phyloP scores from a whole-genome alignment of 1,140 invertebrate genomes.

The Lepidostoma basale region DNA sequence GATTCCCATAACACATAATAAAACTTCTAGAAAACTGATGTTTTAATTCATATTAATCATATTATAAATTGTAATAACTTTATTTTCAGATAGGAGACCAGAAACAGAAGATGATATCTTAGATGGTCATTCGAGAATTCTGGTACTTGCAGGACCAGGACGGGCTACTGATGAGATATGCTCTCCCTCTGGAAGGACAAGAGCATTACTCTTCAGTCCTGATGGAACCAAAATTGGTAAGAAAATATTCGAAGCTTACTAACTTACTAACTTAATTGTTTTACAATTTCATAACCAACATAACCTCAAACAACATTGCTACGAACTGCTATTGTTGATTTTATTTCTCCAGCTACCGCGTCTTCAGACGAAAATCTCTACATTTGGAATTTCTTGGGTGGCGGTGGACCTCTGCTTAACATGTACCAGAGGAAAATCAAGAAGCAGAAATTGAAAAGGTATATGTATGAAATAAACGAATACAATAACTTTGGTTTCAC shows the following conservation, averaged over 20 bases:
- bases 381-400: conserved; percentile 41
- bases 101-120: conserved; percentile 18
- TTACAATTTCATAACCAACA: too few species aligned
- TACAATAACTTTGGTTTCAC: conserved; percentile 40
- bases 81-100: too few species aligned
- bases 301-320: too few species aligned
- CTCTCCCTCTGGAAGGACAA: conserved; percentile 18
- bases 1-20: too few species aligned
- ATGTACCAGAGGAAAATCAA: conserved; percentile 43
- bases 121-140: conserved; percentile 17
- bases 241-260: not conserved
- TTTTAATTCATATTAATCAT: too few species aligned
- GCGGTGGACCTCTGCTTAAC: conserved; percentile 28
- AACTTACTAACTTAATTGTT: not conserved
- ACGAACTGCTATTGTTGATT: too few species aligned
- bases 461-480: conserved; percentile 37
- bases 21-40: too few species aligned
- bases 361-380: conserved; percentile 39
- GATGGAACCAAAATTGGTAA: conserved; percentile 43
- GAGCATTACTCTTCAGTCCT: conserved; percentile 37
- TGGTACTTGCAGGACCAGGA: conserved; percentile 26
- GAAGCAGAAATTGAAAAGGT: not conserved
- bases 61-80: too few species aligned
- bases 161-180: conserved; percentile 31
- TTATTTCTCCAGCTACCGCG: conserved; percentile 36